Percentiles rank a stretch among this genome's conserved stretches.
phyloP scores from a whole-genome alignment of 2,113 vertebrate genomes.

The Lipotes vexillifer region DNA sequence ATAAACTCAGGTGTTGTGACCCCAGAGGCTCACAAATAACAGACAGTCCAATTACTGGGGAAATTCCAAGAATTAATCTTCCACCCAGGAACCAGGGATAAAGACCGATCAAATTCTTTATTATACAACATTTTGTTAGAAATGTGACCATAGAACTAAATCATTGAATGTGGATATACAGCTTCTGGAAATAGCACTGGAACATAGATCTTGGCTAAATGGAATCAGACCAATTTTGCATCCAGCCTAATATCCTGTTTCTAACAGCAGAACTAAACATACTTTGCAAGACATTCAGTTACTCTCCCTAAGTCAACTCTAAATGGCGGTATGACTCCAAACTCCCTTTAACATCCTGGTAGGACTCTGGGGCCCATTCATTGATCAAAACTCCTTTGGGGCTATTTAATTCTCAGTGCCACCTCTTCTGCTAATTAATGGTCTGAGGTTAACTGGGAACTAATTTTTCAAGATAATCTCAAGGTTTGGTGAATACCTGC shows the following conservation, averaged over 20 bases:
- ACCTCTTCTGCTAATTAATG: background rate
- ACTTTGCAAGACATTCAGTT: fast-evolving
- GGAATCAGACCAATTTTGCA: fast-evolving
- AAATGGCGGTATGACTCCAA: fast-evolving
- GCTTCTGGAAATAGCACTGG: background rate
- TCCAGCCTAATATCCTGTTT: background rate
- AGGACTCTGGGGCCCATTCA: background rate
- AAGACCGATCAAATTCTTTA: background rate
- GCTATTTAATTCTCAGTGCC: background rate
- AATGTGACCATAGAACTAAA: too few species aligned
- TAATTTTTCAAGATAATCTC: background rate
- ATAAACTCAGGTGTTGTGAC: background rate
- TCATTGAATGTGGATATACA: background rate
- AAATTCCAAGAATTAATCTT: background rate
- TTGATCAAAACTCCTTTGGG: background rate
- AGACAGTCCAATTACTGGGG: background rate
- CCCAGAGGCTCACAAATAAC: background rate
- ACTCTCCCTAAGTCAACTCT: too few species aligned
- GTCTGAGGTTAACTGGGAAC: background rate
- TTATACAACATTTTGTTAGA: background rate
- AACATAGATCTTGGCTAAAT: fast-evolving
- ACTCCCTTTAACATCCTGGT: background rate
- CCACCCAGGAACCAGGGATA: background rate
- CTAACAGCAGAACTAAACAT: fast-evolving
- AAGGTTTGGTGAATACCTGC: background rate